These are phyloP conservation scores for Blennius ocellaris DNA, from an alignment of 2,113 vertebrate genomes.

Conservation along the genomic window DNA sequence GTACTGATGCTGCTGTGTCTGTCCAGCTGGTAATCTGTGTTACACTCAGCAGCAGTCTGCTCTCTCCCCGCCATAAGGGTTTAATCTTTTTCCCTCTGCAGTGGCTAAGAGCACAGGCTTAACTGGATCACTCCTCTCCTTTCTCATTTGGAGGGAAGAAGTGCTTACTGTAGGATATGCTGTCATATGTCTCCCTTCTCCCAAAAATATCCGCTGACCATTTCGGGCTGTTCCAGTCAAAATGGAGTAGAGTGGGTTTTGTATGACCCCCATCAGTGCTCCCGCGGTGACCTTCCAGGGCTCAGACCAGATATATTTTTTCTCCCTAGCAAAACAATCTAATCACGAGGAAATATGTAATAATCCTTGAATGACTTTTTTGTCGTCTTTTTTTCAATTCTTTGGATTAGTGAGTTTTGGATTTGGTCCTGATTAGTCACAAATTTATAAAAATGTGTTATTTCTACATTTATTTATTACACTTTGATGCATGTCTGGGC, in stretches of 20 bases:
- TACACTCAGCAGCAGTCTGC: conserved; percentile 57
- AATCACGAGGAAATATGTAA: too few relatives aligned
- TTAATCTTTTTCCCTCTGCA: conserved; percentile 70
- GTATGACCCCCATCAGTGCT: not conserved
- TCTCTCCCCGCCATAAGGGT: conserved; percentile 65
- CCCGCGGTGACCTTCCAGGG: conserved; percentile 36
- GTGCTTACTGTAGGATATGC: conserved; percentile 57
- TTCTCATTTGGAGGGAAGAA: conserved; percentile 67
- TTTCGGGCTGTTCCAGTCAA: conserved; percentile 50
- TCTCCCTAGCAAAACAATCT: not conserved
- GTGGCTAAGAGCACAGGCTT: conserved; percentile 72
- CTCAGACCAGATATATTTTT: not conserved
- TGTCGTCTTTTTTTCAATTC: too few relatives aligned
- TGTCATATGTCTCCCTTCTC: conserved; percentile 46
- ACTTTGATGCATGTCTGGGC: too few relatives aligned
- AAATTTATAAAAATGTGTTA: too few relatives aligned
- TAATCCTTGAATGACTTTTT: too few relatives aligned
- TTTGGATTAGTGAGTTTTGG: too few relatives aligned
- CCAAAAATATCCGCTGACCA: conserved; percentile 53
- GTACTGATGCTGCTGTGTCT: conserved; percentile 17
- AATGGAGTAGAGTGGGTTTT: conserved; percentile 48
- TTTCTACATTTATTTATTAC: too few relatives aligned
- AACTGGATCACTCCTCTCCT: conserved; percentile 69
- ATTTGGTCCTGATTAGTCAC: too few relatives aligned
- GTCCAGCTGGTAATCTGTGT: conserved; percentile 70